These are phyloP conservation scores for Thecophora atra DNA, from an alignment of 2,888 invertebrate genomes.

Conservation along the genomic window DNA sequence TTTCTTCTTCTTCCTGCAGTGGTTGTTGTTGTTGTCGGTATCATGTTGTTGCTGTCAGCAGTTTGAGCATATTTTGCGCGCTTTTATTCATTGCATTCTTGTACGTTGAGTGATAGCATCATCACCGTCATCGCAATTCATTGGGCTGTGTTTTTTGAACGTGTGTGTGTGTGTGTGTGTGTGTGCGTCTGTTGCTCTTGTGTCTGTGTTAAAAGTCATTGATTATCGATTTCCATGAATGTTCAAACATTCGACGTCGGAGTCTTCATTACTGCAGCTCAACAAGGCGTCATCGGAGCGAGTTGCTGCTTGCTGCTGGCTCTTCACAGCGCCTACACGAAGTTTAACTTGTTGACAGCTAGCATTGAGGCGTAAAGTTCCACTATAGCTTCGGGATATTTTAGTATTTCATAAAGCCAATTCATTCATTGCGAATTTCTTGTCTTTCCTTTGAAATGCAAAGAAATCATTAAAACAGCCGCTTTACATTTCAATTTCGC, in stretches of 20 bases:
- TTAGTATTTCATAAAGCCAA: neutral
- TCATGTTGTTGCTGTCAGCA: slow-evolving; percentile 20
- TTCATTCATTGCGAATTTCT: neutral
- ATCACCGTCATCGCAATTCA: neutral
- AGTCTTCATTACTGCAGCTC: slow-evolving; percentile 21
- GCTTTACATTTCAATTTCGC: too few species aligned
- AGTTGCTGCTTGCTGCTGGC: neutral
- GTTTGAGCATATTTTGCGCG: slow-evolving; percentile 35
- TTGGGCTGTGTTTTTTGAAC: slow-evolving; percentile 5
- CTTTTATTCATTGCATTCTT: slow-evolving; percentile 32
- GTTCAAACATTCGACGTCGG: slow-evolving; percentile 4
- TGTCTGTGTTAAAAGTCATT: slow-evolving; percentile 19
- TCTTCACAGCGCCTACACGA: neutral
- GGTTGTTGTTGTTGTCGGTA: slow-evolving; percentile 27
- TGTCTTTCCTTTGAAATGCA: too few species aligned
- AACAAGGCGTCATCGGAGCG: slow-evolving; percentile 5
- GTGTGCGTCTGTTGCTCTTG: slow-evolving; percentile 3
- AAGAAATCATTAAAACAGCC: too few species aligned
- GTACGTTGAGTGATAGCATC: slow-evolving; percentile 33
- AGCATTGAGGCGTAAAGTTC: neutral
- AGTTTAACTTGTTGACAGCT: neutral
- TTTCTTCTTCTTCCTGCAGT: slow-evolving; percentile 10
- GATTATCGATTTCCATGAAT: slow-evolving; percentile 36
- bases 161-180: neutral
- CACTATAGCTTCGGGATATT: neutral